Conservation (phyloP, 2,888 invertebrate genomes). For the Ametastegia equiseti region DNA sequence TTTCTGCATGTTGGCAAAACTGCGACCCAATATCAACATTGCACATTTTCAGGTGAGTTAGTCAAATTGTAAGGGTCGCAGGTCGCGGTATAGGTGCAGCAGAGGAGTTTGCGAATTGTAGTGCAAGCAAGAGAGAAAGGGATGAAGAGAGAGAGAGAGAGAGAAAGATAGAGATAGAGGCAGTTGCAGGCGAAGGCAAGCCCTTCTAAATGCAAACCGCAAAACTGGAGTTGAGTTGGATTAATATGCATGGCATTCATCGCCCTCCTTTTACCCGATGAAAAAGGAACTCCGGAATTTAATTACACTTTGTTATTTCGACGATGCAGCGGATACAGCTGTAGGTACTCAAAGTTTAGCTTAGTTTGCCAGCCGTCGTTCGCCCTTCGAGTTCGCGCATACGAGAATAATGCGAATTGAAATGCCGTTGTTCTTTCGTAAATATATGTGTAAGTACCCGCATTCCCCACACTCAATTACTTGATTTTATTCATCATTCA, state of each 20-base stretch:
- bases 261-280: conserved; percentile 34
- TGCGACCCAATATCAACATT: not conserved
- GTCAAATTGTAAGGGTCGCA: not conserved
- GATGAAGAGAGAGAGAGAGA: no score
- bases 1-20: not conserved
- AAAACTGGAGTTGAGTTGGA: conserved; percentile 17
- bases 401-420: not conserved
- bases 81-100: not conserved
- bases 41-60: not conserved
- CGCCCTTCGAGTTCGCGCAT: not conserved
- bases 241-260: conserved; percentile 31
- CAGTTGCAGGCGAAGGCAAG: not conserved
- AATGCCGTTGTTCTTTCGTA: not conserved
- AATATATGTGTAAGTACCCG: not conserved
- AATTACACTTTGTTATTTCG: conserved; percentile 35
- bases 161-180: no score
- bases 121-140: not conserved
- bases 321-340: not conserved
- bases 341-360: not conserved
- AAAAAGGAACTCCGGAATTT: conserved; percentile 33
- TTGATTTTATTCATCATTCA: not conserved
- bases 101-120: not conserved
- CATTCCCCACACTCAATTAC: not conserved
- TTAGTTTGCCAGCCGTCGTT: not conserved
- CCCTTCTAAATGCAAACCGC: conserved; percentile 17